Conservation (phyloP, 35 echinoderm and acorn worm species). For the Eucidaris tribuloides region DNA sequence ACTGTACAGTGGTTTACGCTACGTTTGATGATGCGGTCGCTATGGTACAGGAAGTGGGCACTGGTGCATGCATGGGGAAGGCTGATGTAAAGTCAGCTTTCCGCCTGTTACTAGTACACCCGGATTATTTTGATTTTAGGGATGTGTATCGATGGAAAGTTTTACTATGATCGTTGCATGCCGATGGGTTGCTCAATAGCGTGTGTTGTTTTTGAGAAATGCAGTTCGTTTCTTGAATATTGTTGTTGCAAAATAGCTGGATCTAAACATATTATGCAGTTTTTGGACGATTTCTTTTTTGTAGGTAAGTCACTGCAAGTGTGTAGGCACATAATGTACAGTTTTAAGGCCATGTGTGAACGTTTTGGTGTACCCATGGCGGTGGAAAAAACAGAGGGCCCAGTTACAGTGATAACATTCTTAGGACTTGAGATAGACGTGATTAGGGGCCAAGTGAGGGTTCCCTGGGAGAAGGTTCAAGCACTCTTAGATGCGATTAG, state of each 20-base stretch:
- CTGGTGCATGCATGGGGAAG: neutral
- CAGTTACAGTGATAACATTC: conserved; percentile 1
- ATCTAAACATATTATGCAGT: neutral
- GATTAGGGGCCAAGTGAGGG: neutral
- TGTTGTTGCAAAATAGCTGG: neutral
- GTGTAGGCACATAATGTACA: neutral
- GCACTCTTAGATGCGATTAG: no score
- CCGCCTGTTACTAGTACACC: neutral
- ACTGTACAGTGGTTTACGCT: neutral
- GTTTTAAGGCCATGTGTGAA: neutral
- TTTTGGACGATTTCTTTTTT: conserved; percentile 28
- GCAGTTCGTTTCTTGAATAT: neutral
- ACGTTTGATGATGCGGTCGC: neutral
- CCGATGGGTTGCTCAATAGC: neutral
- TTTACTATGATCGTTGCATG: neutral
- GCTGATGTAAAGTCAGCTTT: neutral
- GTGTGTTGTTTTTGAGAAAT: neutral
- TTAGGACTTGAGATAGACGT: conserved; percentile 24
- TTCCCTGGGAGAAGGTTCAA: conserved; percentile 12
- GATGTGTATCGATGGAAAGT: neutral
- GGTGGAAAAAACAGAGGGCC: conserved; percentile 20
- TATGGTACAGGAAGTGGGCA: neutral
- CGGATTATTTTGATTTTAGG: neutral
- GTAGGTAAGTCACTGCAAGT: neutral
- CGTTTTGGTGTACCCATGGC: neutral